These are phyloP conservation scores for Psettodes erumei DNA, from an alignment of 2,113 vertebrate species.

Conservation along the genomic window DNA sequence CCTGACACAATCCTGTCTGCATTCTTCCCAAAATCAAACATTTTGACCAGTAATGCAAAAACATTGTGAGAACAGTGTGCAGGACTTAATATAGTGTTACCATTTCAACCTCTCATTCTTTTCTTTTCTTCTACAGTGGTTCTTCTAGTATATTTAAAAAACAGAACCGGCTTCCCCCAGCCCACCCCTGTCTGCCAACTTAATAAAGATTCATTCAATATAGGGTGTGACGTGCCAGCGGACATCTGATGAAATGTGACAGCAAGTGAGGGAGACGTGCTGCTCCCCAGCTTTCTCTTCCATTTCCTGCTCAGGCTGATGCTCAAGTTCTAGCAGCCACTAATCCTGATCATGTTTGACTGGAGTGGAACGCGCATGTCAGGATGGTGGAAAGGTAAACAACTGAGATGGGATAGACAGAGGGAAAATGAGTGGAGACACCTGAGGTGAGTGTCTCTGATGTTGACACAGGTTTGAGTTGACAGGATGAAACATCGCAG, in stretches of 20 bases:
- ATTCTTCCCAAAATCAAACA: constrained; percentile 2
- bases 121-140: constrained; percentile 29
- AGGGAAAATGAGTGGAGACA: constrained; percentile 65
- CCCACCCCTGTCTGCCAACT: constrained; percentile 31
- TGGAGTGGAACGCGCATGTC: constrained; percentile 68
- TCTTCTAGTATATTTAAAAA: constrained; percentile 30
- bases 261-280: constrained; percentile 62
- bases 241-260: constrained; percentile 73
- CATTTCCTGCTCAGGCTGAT: constrained; percentile 73
- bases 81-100: background rate
- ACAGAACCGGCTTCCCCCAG: constrained; percentile 6
- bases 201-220: constrained; percentile 75
- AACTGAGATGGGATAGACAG: constrained; percentile 45
- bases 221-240: constrained; percentile 44
- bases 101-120: background rate
- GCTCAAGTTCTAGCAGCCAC: constrained; percentile 51
- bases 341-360: constrained; percentile 78
- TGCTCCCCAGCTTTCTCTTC: constrained; percentile 65
- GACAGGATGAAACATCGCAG: constrained; percentile 56
- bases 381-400: constrained; percentile 62
- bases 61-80: background rate
- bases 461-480: constrained; percentile 66
- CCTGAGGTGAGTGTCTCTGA: constrained; percentile 56
- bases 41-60: constrained; percentile 14
- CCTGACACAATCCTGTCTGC: constrained; percentile 2